These are phyloP conservation scores for Slavum lentiscoides DNA, from an alignment of 2,888 invertebrate genomes.

Conservation along the genomic window DNA sequence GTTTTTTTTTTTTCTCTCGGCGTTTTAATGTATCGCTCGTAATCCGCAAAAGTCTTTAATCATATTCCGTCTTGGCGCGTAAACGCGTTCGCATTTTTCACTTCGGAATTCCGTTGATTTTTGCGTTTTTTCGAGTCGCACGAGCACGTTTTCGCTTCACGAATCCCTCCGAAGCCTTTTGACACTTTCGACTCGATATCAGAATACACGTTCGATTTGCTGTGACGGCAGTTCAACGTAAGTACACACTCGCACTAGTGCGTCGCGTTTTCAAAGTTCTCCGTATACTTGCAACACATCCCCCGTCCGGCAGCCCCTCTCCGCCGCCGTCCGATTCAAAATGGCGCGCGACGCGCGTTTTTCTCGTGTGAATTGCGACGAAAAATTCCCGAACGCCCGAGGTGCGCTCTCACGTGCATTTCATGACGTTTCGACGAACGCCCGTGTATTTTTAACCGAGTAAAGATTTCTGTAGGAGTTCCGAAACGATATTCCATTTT, in stretches of 20 bases:
- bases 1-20: neutral
- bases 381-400: neutral
- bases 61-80: neutral
- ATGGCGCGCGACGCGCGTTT: constrained; percentile 25
- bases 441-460: neutral
- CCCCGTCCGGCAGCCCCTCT: neutral
- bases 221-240: constrained; percentile 34
- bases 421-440: no score
- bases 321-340: neutral
- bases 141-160: neutral
- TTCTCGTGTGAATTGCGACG: neutral
- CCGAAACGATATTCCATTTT: no score
- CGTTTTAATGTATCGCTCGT: neutral
- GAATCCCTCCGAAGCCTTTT: neutral
- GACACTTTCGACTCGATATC: constrained; percentile 33
- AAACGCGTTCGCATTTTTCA: no score
- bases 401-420: no score
- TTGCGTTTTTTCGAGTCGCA: neutral
- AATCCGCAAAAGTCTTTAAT: no score
- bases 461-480: no score
- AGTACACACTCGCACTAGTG: neutral
- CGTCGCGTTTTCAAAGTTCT: neutral
- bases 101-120: neutral
- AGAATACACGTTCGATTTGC: neutral
- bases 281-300: neutral